A percentile compares a stretch with the other conserved stretches of the same genome.
Evolutionary conservation across 2,797 vertebrate genomes (phyloP).

Genomic region (Alouatta caraya): DNA sequence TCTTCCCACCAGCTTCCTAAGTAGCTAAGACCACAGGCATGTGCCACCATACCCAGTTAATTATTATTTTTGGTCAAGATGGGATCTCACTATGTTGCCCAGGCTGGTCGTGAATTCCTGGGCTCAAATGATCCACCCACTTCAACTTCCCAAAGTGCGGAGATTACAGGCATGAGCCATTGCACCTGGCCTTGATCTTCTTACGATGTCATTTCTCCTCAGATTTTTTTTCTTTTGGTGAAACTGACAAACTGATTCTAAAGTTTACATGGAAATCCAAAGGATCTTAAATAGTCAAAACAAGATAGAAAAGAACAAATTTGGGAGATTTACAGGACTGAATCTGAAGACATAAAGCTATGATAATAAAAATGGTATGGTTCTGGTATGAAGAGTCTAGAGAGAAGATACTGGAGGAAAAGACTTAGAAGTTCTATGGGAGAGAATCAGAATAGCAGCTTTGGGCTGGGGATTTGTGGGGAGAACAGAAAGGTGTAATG

Average conservation of each 20-base stretch:
- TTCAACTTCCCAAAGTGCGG: neutral
- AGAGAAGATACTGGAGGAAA: neutral
- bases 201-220: neutral
- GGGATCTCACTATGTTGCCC: neutral
- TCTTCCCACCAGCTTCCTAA: neutral
- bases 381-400: neutral
- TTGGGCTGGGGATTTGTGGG: neutral
- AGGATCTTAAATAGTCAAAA: slow-evolving; percentile 38
- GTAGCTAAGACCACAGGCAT: neutral
- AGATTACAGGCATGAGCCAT: neutral
- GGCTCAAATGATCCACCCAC: neutral
- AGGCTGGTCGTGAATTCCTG: neutral
- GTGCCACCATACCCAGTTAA: neutral
- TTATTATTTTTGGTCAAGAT: neutral
- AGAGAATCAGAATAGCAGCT: neutral
- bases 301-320: slow-evolving; percentile 17
- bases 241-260: slow-evolving; percentile 11
- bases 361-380: neutral
- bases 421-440: neutral
- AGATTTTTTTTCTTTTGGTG: neutral
- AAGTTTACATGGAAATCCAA: neutral
- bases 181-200: neutral
- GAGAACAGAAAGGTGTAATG: neutral
- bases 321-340: neutral
- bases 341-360: neutral